A percentile compares a stretch with the other conserved stretches of the same genome.
Evolutionary conservation across 2,113 vertebrate species (phyloP).

Genomic region (Condylura cristata): DNA sequence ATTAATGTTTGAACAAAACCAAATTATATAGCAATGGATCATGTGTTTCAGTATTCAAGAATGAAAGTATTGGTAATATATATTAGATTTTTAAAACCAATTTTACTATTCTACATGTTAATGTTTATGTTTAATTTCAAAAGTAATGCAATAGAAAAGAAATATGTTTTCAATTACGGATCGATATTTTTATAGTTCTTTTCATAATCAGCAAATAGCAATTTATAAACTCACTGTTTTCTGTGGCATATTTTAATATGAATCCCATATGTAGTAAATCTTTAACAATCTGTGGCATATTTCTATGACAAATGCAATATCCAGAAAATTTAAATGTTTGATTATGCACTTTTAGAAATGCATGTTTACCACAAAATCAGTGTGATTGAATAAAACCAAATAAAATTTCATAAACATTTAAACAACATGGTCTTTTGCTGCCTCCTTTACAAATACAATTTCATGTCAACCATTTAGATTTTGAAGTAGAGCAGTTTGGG

Average conservation of each 20-base stretch:
- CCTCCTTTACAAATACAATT: conserved; percentile 58
- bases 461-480: not conserved
- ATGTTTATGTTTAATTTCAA: conserved; percentile 47
- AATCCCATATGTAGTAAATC: conserved; percentile 59
- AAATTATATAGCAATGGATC: conserved; percentile 62
- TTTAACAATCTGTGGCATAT: conserved; percentile 52
- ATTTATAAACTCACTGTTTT: conserved; percentile 54
- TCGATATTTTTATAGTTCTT: conserved; percentile 77
- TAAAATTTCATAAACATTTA: conserved; percentile 64
- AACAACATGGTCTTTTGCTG: not conserved
- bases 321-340: conserved; percentile 50
- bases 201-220: conserved; percentile 70
- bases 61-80: not conserved
- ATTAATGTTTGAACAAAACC: conserved; percentile 72
- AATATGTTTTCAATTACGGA: conserved; percentile 71
- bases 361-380: conserved; percentile 55
- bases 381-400: conserved; percentile 74
- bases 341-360: conserved; percentile 66
- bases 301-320: conserved; percentile 55
- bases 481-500: conserved; percentile 5
- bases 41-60: conserved; percentile 67
- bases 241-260: conserved; percentile 59
- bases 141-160: conserved; percentile 65
- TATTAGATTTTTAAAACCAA: conserved; percentile 7
- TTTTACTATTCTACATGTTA: conserved; percentile 48